phyloP scores from a whole-genome alignment of 2,113 vertebrate genomes.

The Empidonax traillii region DNA sequence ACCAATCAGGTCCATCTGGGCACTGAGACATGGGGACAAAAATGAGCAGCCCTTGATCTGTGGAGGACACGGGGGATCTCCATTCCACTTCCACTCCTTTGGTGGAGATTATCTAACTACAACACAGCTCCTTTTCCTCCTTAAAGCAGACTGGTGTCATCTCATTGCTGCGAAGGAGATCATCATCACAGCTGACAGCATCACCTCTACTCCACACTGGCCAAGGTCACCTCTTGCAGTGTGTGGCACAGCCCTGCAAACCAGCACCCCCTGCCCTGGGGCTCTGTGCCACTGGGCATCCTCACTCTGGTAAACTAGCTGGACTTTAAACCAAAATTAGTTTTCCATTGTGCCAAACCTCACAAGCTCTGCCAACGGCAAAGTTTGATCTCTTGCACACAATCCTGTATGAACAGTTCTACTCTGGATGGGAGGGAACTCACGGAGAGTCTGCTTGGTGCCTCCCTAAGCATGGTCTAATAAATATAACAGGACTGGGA shows the following conservation, averaged over 20 bases:
- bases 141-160: background rate
- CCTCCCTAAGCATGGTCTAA: background rate
- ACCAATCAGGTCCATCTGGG: background rate
- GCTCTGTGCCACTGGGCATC: rapidly evolving
- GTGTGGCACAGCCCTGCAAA: background rate
- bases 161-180: background rate
- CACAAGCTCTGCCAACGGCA: background rate
- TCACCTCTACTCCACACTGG: background rate
- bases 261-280: background rate
- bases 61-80: background rate
- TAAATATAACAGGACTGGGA: background rate
- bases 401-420: background rate
- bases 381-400: background rate
- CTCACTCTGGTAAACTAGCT: background rate
- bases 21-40: rapidly evolving
- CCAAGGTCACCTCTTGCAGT: background rate
- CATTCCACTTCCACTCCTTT: background rate
- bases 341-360: background rate
- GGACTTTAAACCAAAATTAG: background rate
- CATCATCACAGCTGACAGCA: background rate
- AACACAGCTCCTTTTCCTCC: background rate
- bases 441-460: background rate
- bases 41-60: background rate
- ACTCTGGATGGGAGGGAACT: background rate
- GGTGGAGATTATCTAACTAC: background rate